Conservation (phyloP, 92 coral and sea anemone species). For the Scolanthus callimorphus region DNA sequence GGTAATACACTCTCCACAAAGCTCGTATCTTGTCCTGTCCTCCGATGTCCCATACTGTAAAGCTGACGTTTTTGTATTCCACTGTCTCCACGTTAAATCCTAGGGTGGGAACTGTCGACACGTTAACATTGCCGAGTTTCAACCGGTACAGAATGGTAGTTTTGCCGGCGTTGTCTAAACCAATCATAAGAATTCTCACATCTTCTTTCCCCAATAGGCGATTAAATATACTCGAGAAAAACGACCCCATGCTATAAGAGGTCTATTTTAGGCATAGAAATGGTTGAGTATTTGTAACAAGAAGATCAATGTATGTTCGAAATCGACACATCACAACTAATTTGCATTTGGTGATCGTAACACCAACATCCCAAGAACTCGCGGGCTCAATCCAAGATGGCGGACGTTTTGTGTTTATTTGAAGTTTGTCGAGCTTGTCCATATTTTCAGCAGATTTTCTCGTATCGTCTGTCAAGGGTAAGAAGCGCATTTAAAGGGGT, state of each 20-base stretch:
- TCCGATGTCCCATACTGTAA: constrained; percentile 99
- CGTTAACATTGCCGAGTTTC: constrained; percentile 86
- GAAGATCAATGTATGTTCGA: no score
- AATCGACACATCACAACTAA: constrained; percentile 34
- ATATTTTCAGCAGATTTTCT: no score
- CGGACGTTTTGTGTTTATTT: constrained; percentile 8
- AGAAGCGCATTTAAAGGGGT: no score
- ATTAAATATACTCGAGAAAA: constrained; percentile 68
- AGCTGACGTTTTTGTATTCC: constrained; percentile 82
- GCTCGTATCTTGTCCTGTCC: constrained; percentile 96
- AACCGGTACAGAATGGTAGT: constrained; percentile 91
- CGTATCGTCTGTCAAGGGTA: no score
- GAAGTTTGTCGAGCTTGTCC: not conserved
- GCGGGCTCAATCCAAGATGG: constrained; percentile 43
- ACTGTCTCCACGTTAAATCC: constrained; percentile 99
- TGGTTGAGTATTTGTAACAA: not conserved
- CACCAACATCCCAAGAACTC: not conserved
- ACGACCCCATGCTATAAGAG: constrained; percentile 75
- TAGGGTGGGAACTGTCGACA: constrained; percentile 88
- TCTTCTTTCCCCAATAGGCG: constrained; percentile 94
- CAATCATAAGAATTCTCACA: constrained; percentile 91
- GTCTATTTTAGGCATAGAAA: not conserved
- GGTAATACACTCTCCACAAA: constrained; percentile 93
- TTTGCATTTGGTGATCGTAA: constrained; percentile 29
- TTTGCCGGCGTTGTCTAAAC: constrained; percentile 96